A percentile compares a stretch with the other conserved stretches of the same genome.
Conservation (phyloP, 2,797 vertebrate species). For the Paramormyrops hopkinsi region DNA sequence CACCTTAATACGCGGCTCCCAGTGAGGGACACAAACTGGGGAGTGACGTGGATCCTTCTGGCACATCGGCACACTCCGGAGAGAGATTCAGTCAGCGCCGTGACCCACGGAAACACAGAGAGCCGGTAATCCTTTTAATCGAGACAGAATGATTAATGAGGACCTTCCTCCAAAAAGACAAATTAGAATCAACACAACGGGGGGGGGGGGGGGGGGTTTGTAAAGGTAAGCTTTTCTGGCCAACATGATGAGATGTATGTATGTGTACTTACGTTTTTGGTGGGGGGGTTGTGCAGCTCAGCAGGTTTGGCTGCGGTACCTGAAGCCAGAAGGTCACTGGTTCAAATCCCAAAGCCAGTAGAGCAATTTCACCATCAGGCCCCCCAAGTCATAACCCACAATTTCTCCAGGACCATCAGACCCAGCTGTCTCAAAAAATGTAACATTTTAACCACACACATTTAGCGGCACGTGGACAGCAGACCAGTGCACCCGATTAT, state of each 20-base stretch:
- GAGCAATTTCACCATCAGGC: not conserved
- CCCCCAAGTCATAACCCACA: not conserved
- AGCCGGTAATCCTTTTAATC: conserved; percentile 48
- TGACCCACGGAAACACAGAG: conserved; percentile 28
- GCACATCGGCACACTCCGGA: not conserved
- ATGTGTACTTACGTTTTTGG: not conserved
- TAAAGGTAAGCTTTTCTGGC: conserved; percentile 25
- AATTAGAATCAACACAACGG: conserved; percentile 38
- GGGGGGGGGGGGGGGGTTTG: conserved; percentile 11
- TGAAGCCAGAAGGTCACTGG: not conserved
- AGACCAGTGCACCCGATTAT: not conserved
- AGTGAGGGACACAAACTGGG: not conserved
- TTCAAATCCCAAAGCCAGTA: not conserved
- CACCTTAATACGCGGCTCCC: no score
- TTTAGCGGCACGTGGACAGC: not conserved
- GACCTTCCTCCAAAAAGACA: conserved; percentile 37
- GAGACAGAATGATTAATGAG: conserved; percentile 39
- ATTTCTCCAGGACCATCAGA: not conserved
- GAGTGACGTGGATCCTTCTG: not conserved
- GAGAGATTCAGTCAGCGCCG: not conserved
- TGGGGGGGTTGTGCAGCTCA: not conserved
- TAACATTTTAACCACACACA: not conserved
- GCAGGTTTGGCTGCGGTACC: not conserved
- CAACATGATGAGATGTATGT: conserved; percentile 10
- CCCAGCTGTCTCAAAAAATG: not conserved